Conservation (phyloP, 2,113 vertebrate species). For the Daubentonia madagascariensis region DNA sequence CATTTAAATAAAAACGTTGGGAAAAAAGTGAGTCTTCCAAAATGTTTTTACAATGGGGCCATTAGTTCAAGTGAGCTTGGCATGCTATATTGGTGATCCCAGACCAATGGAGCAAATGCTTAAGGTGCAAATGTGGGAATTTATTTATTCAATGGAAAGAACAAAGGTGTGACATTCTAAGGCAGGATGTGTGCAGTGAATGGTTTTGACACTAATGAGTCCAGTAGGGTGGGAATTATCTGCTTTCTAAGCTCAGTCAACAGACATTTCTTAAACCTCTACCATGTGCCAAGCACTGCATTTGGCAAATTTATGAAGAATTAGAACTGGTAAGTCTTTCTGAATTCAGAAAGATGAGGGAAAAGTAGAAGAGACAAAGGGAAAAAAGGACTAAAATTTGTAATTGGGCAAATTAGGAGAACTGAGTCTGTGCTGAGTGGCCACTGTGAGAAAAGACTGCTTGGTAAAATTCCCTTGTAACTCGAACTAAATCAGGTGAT, state of each 20-base stretch:
- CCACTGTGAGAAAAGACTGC: neutral
- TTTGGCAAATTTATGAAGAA: neutral
- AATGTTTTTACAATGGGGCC: neutral
- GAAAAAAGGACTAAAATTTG: neutral
- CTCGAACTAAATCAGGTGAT: neutral
- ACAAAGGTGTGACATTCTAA: neutral
- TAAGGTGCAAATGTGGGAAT: neutral
- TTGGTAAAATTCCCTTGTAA: neutral
- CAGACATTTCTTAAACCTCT: neutral
- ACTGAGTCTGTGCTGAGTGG: neutral
- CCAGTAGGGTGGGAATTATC: neutral
- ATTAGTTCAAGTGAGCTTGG: conserved; percentile 22
- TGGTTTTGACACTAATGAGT: neutral
- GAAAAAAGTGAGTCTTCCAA: neutral
- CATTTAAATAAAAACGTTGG: conserved; percentile 2
- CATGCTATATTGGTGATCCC: neutral
- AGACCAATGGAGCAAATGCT: neutral
- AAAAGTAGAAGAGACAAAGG: neutral
- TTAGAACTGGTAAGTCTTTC: neutral
- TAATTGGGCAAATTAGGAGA: neutral
- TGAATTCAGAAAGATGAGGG: neutral
- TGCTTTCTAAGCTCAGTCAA: neutral
- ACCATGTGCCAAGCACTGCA: neutral
- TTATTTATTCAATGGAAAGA: neutral
- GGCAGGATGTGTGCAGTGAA: neutral